These are phyloP conservation scores for Bubo blakistoni DNA, from an alignment of 2,113 vertebrate genomes.

Conservation along the genomic window DNA sequence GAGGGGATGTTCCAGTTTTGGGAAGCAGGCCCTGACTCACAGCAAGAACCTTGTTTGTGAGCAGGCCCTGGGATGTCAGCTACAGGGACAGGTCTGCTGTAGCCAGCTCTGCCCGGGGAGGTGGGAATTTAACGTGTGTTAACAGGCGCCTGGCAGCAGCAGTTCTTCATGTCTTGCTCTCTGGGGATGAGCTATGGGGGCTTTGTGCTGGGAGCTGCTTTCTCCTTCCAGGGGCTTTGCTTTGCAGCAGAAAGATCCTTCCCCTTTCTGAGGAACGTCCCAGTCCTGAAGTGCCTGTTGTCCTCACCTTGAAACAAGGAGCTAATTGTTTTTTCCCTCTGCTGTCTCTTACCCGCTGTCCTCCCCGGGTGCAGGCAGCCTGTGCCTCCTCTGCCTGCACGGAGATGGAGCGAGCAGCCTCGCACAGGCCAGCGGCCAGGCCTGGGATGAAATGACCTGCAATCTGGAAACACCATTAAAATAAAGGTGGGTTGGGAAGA, in stretches of 20 bases:
- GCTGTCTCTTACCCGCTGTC: background rate
- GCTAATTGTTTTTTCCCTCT: background rate
- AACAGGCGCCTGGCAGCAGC: background rate
- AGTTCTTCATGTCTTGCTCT: background rate
- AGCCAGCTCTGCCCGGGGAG: background rate
- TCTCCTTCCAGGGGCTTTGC: background rate
- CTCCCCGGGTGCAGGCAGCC: fast-evolving
- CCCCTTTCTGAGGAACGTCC: fast-evolving
- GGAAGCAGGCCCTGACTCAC: background rate
- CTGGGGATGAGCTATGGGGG: background rate
- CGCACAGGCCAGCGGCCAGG: background rate
- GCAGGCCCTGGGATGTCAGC: background rate
- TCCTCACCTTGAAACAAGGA: background rate
- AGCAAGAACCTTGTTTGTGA: background rate
- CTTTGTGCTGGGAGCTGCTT: background rate
- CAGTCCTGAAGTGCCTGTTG: fast-evolving
- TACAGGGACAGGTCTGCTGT: background rate
- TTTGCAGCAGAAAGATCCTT: background rate
- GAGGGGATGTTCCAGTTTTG: background rate
- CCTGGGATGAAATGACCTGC: background rate
- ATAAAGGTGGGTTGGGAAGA: background rate
- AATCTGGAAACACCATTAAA: background rate
- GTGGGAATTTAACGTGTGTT: background rate
- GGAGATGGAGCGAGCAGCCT: background rate
- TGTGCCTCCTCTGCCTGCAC: background rate